Percentiles rank a stretch among this genome's conserved stretches.
These are phyloP conservation scores for Stenodema calcarata DNA, from an alignment of 2,888 invertebrate genomes.

Conservation along the genomic window DNA sequence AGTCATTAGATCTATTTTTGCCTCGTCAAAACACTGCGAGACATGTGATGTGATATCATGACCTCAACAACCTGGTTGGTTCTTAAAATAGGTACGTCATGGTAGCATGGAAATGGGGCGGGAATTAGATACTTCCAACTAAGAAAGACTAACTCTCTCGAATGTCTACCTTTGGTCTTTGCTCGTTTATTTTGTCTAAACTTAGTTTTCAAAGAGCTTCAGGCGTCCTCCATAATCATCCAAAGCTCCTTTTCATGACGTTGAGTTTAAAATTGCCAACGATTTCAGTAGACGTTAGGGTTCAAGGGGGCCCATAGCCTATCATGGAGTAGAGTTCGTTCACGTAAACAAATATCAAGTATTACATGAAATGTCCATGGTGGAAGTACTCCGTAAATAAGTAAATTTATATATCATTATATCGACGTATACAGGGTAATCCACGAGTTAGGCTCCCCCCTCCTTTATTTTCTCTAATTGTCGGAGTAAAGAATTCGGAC, in stretches of 20 bases:
- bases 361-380: no score
- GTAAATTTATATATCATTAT: no score
- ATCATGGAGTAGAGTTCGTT: no score
- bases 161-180: no score
- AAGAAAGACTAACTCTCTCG: not conserved
- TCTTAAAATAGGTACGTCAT: not conserved
- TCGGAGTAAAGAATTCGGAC: no score
- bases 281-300: not conserved
- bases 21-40: not conserved
- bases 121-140: not conserved
- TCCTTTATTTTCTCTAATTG: no score
- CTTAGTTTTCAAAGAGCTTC: not conserved
- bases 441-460: no score
- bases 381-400: no score
- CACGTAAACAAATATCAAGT: no score
- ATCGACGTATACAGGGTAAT: no score
- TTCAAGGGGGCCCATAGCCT: no score
- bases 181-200: not conserved
- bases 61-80: not conserved
- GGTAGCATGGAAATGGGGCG: not conserved
- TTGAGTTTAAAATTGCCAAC: not conserved
- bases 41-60: not conserved
- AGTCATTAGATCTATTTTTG: not conserved
- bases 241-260: not conserved
- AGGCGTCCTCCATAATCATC: not conserved